Percentiles rank a stretch among this genome's conserved stretches.
phyloP scores from a whole-genome alignment of 2,797 vertebrate species.

The Valencia hispanica region DNA sequence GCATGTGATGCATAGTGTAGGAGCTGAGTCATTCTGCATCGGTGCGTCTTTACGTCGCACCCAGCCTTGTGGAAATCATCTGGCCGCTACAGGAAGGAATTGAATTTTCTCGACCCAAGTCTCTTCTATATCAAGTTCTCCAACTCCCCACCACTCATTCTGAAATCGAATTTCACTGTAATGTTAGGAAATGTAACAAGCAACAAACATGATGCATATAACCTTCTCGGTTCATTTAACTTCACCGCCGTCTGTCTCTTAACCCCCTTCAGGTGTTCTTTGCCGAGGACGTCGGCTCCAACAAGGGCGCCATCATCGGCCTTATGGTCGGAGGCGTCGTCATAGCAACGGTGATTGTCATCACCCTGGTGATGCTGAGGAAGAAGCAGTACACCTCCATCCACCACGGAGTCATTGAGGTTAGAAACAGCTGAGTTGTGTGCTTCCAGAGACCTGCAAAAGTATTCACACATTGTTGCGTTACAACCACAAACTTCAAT shows the following conservation, averaged over 20 bases:
- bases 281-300: constrained; percentile 94
- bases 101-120: background rate
- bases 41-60: background rate
- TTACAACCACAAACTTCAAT: too few species aligned
- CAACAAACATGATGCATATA: background rate
- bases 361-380: constrained; percentile 98
- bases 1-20: background rate
- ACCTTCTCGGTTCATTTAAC: background rate
- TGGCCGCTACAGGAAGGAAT: constrained; percentile 1
- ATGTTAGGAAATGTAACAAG: too few species aligned
- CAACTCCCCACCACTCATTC: background rate
- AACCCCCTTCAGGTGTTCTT: constrained; percentile 89
- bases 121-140: background rate
- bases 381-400: constrained; percentile 99
- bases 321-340: constrained; percentile 98
- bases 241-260: background rate
- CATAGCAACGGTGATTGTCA: constrained; percentile 98
- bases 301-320: constrained; percentile 98
- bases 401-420: constrained; percentile 98
- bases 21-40: constrained; percentile 23
- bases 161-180: background rate
- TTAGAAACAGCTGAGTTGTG: constrained; percentile 84
- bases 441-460: background rate
- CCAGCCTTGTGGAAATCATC: constrained; percentile 22
- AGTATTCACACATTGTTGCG: too few species aligned